Evolutionary conservation across 2,113 vertebrate species (phyloP).

Genomic region (Ceuthmochares aereus): DNA sequence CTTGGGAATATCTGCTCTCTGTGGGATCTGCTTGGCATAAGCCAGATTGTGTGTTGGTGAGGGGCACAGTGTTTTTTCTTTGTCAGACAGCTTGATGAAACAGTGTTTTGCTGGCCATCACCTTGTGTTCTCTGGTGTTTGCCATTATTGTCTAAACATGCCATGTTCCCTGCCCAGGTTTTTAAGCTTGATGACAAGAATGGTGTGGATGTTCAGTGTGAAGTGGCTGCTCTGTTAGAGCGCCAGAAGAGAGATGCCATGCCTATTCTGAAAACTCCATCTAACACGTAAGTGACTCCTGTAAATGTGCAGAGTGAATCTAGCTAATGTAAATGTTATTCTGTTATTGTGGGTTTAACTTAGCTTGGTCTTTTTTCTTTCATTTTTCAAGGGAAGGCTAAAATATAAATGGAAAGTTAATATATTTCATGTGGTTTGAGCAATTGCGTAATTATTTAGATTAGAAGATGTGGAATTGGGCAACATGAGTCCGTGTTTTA

Average conservation of each 20-base stretch:
- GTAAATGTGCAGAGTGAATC: background rate
- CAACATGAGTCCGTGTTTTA: background rate
- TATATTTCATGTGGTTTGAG: background rate
- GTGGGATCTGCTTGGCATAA: background rate
- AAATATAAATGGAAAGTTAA: background rate
- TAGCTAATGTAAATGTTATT: fast-evolving
- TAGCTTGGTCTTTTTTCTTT: background rate
- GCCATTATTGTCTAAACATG: background rate
- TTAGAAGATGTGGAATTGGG: background rate
- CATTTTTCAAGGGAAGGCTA: background rate
- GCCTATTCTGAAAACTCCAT: constrained; percentile 79
- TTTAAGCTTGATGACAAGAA: constrained; percentile 97
- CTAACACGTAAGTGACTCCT: constrained; percentile 78
- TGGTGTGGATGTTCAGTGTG: constrained; percentile 90
- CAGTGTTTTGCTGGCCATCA: background rate
- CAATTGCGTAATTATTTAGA: background rate
- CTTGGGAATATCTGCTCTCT: background rate
- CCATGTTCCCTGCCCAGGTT: constrained; percentile 75
- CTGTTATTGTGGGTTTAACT: background rate
- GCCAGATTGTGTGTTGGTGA: fast-evolving
- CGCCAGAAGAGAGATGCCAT: constrained; percentile 89
- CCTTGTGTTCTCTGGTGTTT: background rate
- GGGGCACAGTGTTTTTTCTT: fast-evolving
- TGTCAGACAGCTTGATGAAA: background rate
- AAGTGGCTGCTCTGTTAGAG: constrained; percentile 92